Conservation (phyloP, 1,140 invertebrate genomes). For the Drosophila subobscura region DNA sequence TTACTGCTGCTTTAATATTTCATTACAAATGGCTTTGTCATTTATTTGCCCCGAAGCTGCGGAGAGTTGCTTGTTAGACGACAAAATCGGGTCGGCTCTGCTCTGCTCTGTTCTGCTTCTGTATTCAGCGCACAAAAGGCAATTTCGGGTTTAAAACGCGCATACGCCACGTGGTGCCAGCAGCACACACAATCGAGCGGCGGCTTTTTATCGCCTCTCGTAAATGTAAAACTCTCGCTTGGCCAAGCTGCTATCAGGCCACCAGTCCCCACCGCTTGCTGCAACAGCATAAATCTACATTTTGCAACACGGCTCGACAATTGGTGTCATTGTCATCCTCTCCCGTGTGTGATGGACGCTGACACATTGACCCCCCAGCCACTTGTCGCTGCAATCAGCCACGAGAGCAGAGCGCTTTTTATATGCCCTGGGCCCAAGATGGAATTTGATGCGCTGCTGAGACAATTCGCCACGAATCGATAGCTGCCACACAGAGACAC, state of each 20-base stretch:
- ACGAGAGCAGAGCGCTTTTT: constrained; percentile 19
- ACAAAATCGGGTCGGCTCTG: neutral
- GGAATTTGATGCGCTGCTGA: neutral
- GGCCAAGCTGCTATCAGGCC: constrained; percentile 20
- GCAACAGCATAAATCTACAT: constrained; percentile 63
- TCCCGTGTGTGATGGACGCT: constrained; percentile 7
- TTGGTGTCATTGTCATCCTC: constrained; percentile 12
- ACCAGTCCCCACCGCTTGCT: too few species aligned
- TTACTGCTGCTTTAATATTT: constrained; percentile 49
- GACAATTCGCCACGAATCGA: constrained; percentile 43
- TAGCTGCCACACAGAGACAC: constrained; percentile 37
- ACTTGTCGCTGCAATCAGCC: constrained; percentile 36
- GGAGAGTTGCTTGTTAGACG: too few species aligned
- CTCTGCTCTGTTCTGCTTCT: neutral
- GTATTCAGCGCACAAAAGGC: constrained; percentile 33
- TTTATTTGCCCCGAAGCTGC: constrained; percentile 28
- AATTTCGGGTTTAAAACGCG: constrained; percentile 47
- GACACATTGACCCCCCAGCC: constrained; percentile 43
- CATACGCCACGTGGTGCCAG: constrained; percentile 37
- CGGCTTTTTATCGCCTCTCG: constrained; percentile 54
- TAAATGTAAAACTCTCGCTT: constrained; percentile 32
- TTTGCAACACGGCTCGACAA: constrained; percentile 33
- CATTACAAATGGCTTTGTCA: constrained; percentile 53
- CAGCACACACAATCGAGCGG: constrained; percentile 29
- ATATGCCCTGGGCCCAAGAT: constrained; percentile 3